A percentile compares a stretch with the other conserved stretches of the same genome.
Conservation (phyloP, 2,797 vertebrate genomes). For the Chrosomus eos region DNA sequence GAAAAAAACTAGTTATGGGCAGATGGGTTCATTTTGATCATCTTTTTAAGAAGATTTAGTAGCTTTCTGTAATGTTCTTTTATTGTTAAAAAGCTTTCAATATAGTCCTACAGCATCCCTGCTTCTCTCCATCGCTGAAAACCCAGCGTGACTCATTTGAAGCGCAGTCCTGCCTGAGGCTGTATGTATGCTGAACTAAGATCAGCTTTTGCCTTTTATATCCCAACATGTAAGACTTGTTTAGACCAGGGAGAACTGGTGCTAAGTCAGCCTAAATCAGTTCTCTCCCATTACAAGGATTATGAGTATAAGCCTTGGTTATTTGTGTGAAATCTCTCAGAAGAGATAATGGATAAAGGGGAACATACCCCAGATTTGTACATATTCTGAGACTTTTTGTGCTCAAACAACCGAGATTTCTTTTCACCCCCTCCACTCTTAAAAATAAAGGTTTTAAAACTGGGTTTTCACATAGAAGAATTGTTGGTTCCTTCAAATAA, state of each 20-base stretch:
- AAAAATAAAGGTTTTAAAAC: background rate
- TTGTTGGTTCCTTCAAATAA: background rate
- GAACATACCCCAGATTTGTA: background rate
- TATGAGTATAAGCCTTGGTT: slow-evolving; percentile 7
- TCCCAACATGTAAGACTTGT: background rate
- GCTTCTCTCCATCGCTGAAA: slow-evolving; percentile 10
- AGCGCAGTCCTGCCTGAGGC: background rate
- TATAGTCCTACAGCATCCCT: background rate
- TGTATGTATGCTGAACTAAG: background rate
- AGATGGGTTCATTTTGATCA: background rate
- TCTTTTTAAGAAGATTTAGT: slow-evolving; percentile 48
- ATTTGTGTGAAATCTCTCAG: slow-evolving; percentile 2
- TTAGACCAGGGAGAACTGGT: background rate
- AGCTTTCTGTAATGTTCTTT: slow-evolving; percentile 33
- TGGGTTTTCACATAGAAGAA: background rate
- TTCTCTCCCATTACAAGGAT: background rate
- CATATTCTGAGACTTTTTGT: background rate
- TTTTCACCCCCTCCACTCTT: background rate
- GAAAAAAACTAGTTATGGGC: background rate
- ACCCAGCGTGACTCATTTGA: slow-evolving; percentile 36
- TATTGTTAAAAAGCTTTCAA: slow-evolving; percentile 35
- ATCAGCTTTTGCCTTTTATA: slow-evolving; percentile 29
- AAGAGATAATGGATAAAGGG: background rate
- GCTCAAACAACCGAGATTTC: background rate
- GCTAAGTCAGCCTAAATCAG: slow-evolving; percentile 14